A percentile compares a stretch with the other conserved stretches of the same genome.
phyloP scores from a whole-genome alignment of 2,797 vertebrate species.

The Arrhamphus sclerolepis region DNA sequence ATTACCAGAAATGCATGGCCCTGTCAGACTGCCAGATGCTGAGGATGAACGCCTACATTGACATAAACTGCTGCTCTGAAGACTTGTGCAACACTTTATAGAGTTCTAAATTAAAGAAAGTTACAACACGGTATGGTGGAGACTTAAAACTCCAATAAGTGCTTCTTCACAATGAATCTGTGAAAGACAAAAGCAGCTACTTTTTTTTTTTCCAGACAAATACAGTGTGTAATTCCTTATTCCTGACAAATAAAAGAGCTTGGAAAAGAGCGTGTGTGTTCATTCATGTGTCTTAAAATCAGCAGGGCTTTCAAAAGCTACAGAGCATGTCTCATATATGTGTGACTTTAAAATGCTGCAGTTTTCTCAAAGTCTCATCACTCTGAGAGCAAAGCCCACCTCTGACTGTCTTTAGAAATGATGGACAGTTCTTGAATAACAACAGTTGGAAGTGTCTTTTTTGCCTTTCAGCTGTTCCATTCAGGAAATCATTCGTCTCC shows the following conservation, averaged over 20 bases:
- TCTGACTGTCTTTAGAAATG: too few species aligned
- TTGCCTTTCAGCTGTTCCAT: too few species aligned
- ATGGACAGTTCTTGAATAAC: too few species aligned
- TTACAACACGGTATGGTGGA: not conserved
- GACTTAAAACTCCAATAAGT: too few species aligned
- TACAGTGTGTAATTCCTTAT: not conserved
- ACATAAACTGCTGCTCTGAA: conserved; percentile 67
- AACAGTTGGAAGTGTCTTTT: too few species aligned
- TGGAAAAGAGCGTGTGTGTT: not conserved
- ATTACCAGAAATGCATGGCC: conserved; percentile 79
- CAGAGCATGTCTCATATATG: too few species aligned
- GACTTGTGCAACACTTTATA: conserved; percentile 77
- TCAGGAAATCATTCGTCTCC: too few species aligned
- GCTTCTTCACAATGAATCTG: too few species aligned
- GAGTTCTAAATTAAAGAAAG: not conserved
- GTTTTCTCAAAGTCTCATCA: not conserved
- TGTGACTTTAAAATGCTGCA: too few species aligned
- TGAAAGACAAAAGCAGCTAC: too few species aligned
- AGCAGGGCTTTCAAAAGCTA: too few species aligned
- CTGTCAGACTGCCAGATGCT: conserved; percentile 69
- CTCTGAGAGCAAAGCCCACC: too few species aligned
- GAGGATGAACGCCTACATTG: conserved; percentile 69
- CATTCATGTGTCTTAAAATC: not conserved
- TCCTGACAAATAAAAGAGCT: conserved; percentile 28
- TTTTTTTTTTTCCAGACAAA: conserved; percentile 7